Evolutionary conservation across 2,888 invertebrate genomes (phyloP).

Genomic region (Frankliniella fusca): DNA sequence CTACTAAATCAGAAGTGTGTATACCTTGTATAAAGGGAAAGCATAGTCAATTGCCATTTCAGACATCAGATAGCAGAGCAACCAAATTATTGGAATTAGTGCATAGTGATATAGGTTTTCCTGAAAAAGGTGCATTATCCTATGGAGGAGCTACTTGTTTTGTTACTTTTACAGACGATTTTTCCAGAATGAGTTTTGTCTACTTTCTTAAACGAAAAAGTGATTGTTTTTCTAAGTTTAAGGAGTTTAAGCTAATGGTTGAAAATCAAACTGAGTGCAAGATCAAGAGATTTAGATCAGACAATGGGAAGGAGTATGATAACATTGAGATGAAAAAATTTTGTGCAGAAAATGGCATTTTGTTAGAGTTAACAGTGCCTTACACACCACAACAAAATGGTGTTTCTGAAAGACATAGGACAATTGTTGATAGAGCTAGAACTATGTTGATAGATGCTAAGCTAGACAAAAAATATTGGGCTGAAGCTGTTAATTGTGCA

Average conservation of each 20-base stretch:
- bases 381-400: background rate
- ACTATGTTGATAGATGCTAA: conserved; percentile 40
- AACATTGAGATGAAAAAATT: background rate
- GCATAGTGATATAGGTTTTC: background rate
- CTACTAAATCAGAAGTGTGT: background rate
- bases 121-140: background rate
- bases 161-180: background rate
- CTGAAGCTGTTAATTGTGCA: conserved; percentile 40
- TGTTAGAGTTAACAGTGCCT: background rate
- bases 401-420: conserved; percentile 36
- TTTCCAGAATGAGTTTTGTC: background rate
- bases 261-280: background rate
- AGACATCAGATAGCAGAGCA: background rate
- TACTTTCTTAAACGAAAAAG: background rate
- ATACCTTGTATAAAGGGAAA: background rate
- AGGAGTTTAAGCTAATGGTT: conserved; percentile 1
- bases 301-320: background rate
- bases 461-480: conserved; percentile 40
- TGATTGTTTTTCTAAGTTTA: background rate
- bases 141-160: background rate
- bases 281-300: background rate
- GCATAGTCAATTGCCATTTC: background rate
- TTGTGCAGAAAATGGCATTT: background rate
- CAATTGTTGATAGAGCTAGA: conserved; percentile 41
- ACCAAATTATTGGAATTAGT: background rate